Evolutionary conservation across 2,113 vertebrate genomes (phyloP).

Genomic region (Sminthopsis crassicaudata): DNA sequence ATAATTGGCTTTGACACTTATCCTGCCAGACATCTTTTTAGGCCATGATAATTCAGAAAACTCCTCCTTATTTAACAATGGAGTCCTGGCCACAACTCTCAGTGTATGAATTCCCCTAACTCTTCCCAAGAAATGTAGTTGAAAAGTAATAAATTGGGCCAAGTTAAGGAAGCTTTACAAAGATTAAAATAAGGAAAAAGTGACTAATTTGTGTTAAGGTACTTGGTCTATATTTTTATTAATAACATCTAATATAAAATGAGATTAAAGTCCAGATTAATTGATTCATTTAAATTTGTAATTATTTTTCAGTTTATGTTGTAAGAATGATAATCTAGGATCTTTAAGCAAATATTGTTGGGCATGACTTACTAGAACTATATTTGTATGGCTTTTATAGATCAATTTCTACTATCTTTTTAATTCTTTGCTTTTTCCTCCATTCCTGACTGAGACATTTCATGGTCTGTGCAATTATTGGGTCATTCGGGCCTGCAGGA

Average conservation of each 20-base stretch:
- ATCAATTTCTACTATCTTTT: not conserved
- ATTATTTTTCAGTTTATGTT: not conserved
- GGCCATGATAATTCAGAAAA: not conserved
- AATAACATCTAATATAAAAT: not conserved
- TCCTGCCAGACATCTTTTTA: not conserved
- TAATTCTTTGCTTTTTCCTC: constrained; percentile 7
- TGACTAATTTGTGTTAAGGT: too few relatives aligned
- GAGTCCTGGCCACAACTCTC: not conserved
- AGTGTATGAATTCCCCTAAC: not conserved
- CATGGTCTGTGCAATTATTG: constrained; percentile 12
- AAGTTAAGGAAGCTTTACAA: too few relatives aligned
- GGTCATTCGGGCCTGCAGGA: constrained; percentile 59
- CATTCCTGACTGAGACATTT: constrained; percentile 12
- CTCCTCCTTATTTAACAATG: not conserved
- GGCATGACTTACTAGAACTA: not conserved
- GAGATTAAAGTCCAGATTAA: constrained; percentile 7
- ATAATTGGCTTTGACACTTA: not conserved
- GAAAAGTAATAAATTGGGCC: not conserved
- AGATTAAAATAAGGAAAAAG: too few relatives aligned
- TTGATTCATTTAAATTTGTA: not conserved
- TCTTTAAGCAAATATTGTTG: not conserved
- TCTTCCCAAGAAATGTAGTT: not conserved
- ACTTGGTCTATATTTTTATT: not conserved
- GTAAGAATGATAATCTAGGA: not conserved
- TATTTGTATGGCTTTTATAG: constrained; percentile 6